Base-by-base conservation (phyloP, 2,888 invertebrate species). In the Biston stratarius region DNA sequence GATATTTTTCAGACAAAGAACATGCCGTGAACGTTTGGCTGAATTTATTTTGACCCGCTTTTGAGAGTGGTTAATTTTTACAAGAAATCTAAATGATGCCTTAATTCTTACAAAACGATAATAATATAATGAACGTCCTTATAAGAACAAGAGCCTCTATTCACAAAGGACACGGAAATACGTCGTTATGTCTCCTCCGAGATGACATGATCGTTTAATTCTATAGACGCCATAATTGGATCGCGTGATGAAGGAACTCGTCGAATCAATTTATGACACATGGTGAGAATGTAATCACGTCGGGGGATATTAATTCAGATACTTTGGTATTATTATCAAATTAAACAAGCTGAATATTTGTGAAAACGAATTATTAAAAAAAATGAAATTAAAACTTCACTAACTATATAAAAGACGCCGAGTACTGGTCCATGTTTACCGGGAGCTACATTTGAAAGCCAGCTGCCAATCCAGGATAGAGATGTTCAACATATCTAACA, bases 191-290 rank as follows among this genome's bases (percentile, higher is more conserved):
- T 69, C 76, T 80, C 79, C 82, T 78, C 71, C 57, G 84, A 82
- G 84, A 80, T 80, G 74, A 77, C 78, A 80, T 84, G 82, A 84
- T 78, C 80, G 78, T 80, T 85, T 83, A 84, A 82, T 82, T 83
- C 78, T 78, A 79, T 80, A 77, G 70, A 78, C 77, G 69, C 63
- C 61, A 78, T 79, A 86, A 85, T 83, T 84, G 80, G 73, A 82
- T 83, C 73, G 74, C 80, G 70, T 74, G 72, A 77, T 77, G 77
- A 78, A 76, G 77, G 72, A 78, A 77, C 75, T 76, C 70, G 73
- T 75, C 61, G 72, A 75, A 78, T 78, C 77, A 76, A 77, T 75
- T 38, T 59, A 40, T 70, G 66, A 70, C 61, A 71, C 70, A 72
- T 62, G 64, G 66, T 64, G 51, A 67, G 44, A 61, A 42, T 34